phyloP scores from a whole-genome alignment of 2,113 vertebrate species.

The Lynx canadensis region DNA sequence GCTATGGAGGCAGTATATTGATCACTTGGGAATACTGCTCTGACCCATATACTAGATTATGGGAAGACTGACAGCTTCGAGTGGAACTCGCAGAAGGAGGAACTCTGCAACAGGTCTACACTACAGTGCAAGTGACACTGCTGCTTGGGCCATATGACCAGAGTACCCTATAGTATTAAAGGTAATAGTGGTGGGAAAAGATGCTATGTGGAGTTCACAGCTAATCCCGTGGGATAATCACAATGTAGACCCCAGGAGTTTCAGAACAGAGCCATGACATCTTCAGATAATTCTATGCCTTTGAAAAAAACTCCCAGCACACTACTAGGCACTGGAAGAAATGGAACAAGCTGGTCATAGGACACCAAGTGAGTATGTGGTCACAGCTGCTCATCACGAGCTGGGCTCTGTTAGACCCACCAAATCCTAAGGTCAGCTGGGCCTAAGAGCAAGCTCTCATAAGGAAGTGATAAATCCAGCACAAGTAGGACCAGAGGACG shows the following conservation, averaged over 20 bases:
- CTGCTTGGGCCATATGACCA: not conserved
- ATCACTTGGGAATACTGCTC: not conserved
- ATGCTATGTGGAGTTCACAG: not conserved
- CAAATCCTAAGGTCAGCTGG: not conserved
- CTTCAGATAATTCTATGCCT: constrained; percentile 41
- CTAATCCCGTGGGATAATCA: not conserved
- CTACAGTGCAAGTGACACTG: not conserved
- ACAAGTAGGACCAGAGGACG: not conserved
- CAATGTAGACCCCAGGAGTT: not conserved
- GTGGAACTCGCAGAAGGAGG: not conserved
- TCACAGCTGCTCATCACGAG: not conserved
- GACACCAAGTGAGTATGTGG: not conserved
- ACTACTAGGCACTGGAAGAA: not conserved
- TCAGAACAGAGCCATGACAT: not conserved
- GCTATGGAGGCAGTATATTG: not conserved
- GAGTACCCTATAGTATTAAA: not conserved
- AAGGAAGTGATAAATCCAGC: not conserved
- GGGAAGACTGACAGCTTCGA: not conserved
- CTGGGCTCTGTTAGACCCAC: not conserved
- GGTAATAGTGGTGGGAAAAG: not conserved
- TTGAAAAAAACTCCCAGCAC: not conserved
- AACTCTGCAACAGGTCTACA: not conserved
- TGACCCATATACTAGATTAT: not conserved
- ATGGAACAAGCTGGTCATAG: not conserved
- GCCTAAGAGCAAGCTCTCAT: not conserved